Percentiles rank a stretch among this genome's conserved stretches.
These are phyloP conservation scores for Sarcophaga subvicina DNA, from an alignment of 2,888 invertebrate genomes.

Conservation along the genomic window DNA sequence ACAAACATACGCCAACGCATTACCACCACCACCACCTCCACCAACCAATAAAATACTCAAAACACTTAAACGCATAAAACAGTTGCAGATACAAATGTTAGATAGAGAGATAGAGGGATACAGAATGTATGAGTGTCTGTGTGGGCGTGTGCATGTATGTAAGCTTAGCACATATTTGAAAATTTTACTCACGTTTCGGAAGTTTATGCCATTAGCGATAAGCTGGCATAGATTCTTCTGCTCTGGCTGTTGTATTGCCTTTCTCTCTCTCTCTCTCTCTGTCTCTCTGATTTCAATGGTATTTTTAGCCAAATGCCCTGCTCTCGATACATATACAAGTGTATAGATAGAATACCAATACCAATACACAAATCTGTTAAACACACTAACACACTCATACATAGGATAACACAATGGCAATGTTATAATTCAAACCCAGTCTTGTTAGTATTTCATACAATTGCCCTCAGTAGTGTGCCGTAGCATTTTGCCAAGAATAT, in stretches of 20 bases:
- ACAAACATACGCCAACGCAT: not conserved
- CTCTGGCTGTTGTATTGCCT: not conserved
- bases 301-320: slow-evolving; percentile 7
- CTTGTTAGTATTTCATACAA: slow-evolving; percentile 33
- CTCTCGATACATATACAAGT: not conserved
- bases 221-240: slow-evolving; percentile 74
- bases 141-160: slow-evolving; percentile 15
- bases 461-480: slow-evolving; percentile 1
- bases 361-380: slow-evolving; percentile 1
- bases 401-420: slow-evolving; percentile 23
- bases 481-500: slow-evolving; percentile 39
- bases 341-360: slow-evolving; percentile 1
- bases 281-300: slow-evolving; percentile 28
- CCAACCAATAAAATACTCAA: not conserved
- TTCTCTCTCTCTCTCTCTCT: not conserved
- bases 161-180: slow-evolving; percentile 59
- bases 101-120: not conserved
- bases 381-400: slow-evolving; percentile 9
- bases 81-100: not conserved
- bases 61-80: not conserved
- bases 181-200: slow-evolving; percentile 79
- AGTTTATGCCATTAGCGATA: slow-evolving; percentile 81
- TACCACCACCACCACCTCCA: not conserved
- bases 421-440: slow-evolving; percentile 34
- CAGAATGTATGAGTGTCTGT: not conserved